Conservation (phyloP, 2,113 vertebrate species). For the Myrmecophaga tridactyla region DNA sequence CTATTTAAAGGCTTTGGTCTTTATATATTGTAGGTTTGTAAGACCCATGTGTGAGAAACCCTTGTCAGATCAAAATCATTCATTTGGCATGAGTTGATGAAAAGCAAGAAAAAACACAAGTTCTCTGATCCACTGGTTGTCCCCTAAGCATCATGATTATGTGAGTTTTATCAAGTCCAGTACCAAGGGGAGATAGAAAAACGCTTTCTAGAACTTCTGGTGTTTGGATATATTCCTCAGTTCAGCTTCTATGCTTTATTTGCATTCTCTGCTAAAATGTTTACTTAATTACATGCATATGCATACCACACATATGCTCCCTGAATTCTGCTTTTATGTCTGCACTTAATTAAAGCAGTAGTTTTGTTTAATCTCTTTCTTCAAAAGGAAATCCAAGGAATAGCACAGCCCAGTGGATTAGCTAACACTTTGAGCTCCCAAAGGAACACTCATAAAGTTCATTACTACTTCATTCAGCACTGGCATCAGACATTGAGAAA, state of each 20-base stretch:
- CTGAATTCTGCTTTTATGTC: conserved; percentile 36
- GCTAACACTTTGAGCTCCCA: not conserved
- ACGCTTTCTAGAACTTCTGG: conserved; percentile 10
- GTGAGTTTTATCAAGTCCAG: conserved; percentile 42
- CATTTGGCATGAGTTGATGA: conserved; percentile 42
- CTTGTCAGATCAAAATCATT: conserved; percentile 54
- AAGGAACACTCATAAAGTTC: not conserved
- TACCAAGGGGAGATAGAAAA: conserved; percentile 23
- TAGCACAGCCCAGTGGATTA: not conserved
- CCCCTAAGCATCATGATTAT: conserved; percentile 38
- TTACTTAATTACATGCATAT: conserved; percentile 5
- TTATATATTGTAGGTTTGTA: conserved; percentile 48
- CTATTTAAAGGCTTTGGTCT: conserved; percentile 62
- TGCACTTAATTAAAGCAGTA: conserved; percentile 44
- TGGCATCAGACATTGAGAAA: conserved; percentile 8
- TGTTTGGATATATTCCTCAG: conserved; percentile 22
- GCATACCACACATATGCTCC: not conserved
- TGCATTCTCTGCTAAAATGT: conserved; percentile 51
- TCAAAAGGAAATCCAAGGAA: conserved; percentile 38
- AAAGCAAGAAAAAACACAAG: conserved; percentile 44
- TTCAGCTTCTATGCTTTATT: conserved; percentile 45
- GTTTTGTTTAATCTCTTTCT: conserved; percentile 38
- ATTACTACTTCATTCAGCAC: not conserved
- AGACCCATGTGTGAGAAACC: conserved; percentile 60
- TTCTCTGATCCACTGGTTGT: conserved; percentile 27